A percentile compares a stretch with the other conserved stretches of the same genome.
Conservation (phyloP, 1,140 invertebrate genomes). For the Polypedilum pembai region DNA sequence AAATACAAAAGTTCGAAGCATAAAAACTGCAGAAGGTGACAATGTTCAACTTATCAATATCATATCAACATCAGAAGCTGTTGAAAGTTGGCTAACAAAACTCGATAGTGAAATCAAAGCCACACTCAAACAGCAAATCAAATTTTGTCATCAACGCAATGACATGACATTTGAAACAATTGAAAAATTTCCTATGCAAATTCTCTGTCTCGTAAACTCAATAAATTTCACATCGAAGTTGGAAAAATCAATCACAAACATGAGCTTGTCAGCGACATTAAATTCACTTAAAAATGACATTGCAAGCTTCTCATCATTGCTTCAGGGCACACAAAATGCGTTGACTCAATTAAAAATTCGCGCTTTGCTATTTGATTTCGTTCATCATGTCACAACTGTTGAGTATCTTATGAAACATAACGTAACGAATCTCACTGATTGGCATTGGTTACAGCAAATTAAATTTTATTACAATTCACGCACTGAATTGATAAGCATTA, state of each 20-base stretch:
- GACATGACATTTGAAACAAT: constrained; percentile 57
- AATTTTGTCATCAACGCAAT: constrained; percentile 56
- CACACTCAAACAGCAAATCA: constrained; percentile 61
- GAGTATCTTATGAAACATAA: constrained; percentile 63
- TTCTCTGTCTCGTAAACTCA: constrained; percentile 61
- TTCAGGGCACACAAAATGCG: constrained; percentile 35
- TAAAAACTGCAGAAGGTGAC: constrained; percentile 79
- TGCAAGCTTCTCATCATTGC: constrained; percentile 36
- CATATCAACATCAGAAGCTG: constrained; percentile 68
- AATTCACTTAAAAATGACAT: constrained; percentile 44
- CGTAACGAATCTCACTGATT: constrained; percentile 59
- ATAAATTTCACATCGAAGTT: constrained; percentile 74
- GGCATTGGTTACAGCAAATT: constrained; percentile 95
- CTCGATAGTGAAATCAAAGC: constrained; percentile 74
- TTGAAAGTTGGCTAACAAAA: constrained; percentile 82
- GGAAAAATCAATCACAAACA: constrained; percentile 68
- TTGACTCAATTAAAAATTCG: constrained; percentile 51
- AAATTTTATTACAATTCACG: constrained; percentile 50
- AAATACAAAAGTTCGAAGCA: constrained; percentile 58
- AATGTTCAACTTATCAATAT: constrained; percentile 64
- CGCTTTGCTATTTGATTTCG: constrained; percentile 83
- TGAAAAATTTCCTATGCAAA: constrained; percentile 73
- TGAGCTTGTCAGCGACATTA: constrained; percentile 50
- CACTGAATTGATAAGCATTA: constrained; percentile 50
- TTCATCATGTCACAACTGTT: constrained; percentile 81